These are phyloP conservation scores for Nudaria mundana DNA, from an alignment of 2,888 invertebrate genomes.

Conservation along the genomic window DNA sequence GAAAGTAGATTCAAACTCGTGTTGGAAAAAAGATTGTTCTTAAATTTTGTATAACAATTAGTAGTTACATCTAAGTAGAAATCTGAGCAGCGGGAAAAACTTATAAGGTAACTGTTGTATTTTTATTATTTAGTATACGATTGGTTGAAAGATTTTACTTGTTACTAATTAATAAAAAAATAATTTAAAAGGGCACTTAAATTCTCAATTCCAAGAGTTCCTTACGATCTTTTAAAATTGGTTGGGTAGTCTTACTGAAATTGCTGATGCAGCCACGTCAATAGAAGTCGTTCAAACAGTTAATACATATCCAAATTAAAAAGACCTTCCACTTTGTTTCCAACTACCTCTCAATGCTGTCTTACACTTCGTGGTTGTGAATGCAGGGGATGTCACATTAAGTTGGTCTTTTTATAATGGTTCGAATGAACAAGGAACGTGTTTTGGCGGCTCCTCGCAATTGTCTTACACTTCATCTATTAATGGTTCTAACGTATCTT, in stretches of 20 bases:
- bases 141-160: no score
- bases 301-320: constrained; percentile 53
- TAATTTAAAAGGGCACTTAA: no score
- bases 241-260: constrained; percentile 55
- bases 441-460: constrained; percentile 70
- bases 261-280: constrained; percentile 68
- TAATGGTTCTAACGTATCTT: constrained; percentile 2
- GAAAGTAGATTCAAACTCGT: no score
- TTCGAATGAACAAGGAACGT: constrained; percentile 71
- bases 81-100: no score
- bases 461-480: constrained; percentile 56
- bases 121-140: no score
- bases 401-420: constrained; percentile 56
- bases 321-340: constrained; percentile 44
- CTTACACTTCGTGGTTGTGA: constrained; percentile 17
- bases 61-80: no score
- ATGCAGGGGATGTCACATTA: constrained; percentile 40
- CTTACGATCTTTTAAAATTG: constrained; percentile 32
- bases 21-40: background rate
- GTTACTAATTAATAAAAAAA: no score
- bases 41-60: no score
- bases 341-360: constrained; percentile 20
- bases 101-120: no score
- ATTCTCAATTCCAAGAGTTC: no score
- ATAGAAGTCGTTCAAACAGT: constrained; percentile 63